Base-by-base conservation (phyloP, 1,140 invertebrate species). In the Nasonia vitripennis region DNA sequence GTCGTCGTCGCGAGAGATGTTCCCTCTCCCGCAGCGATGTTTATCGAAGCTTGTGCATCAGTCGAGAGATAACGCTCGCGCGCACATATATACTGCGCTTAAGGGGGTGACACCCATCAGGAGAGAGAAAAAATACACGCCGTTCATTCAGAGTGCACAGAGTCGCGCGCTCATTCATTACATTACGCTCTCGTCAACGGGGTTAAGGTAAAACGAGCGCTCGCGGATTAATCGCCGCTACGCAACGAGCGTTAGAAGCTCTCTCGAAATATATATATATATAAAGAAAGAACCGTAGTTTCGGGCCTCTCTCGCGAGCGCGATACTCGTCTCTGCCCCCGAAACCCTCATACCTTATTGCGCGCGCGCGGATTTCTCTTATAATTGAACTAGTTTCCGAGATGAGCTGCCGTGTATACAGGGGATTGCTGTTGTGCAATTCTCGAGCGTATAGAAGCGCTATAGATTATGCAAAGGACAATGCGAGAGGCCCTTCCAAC, bases 261-360 rank as follows among this genome's bases (percentile, higher is more conserved):
- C 27, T 27, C 27, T 27, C 27, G 27, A 27, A 27, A 27, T 27
- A 27, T 27, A 27, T 27, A 27, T 27, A 27, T 27, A 27, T 27
- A 27, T 27, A 27, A 27, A 27, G 27, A 27, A 2, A 27, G 55
- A 62, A 20, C 3, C 1, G n/a, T n/a, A 62, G 20, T 62, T 62
- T n/a, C 17, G 55, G 17, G 55, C 0, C 37, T 67, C 48, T n/a
- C 45, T 34, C 71, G 51, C 82, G 41, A 10, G 41, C 41, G 41
- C 87, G 86, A 83, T 87, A 87, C 89, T 90, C 81, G 81, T 77
- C 74, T 79, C 81, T 92, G 91, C 91, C 91, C 91, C 91, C 91
- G 87, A 92, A 92, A 92, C 91, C 91, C 91, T 92, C 91, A 92
- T 92, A 92, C 90, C 91, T 91, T 89, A 88, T 90, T 90, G 88